Conservation (phyloP, 2,888 invertebrate species). For the Toxonevra muliebris region DNA sequence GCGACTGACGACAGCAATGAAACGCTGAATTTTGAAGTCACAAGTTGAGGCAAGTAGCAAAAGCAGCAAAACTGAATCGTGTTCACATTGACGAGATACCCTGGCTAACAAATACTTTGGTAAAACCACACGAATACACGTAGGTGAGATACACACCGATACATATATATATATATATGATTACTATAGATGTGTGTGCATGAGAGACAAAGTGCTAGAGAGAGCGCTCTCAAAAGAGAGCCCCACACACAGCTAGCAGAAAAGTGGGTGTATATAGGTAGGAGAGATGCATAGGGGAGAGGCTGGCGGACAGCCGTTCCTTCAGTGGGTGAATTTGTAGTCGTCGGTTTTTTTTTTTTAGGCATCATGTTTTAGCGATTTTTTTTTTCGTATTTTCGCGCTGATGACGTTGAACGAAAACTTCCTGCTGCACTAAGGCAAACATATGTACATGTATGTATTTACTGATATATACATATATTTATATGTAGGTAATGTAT, state of each 20-base stretch:
- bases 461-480: constrained; percentile 32
- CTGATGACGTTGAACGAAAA: constrained; percentile 22
- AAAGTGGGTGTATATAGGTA: background rate
- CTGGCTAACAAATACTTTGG: background rate
- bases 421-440: constrained; percentile 20
- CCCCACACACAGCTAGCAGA: background rate
- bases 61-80: constrained; percentile 23
- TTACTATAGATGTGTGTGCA: too few relatives aligned
- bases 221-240: constrained; percentile 1
- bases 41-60: too few relatives aligned
- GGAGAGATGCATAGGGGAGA: background rate
- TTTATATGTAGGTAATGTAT: constrained; percentile 6
- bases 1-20: constrained; percentile 46
- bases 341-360: background rate
- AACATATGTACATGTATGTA: constrained; percentile 14
- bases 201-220: background rate
- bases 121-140: constrained; percentile 26
- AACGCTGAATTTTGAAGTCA: too few relatives aligned
- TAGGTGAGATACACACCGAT: constrained; percentile 5
- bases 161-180: too few relatives aligned
- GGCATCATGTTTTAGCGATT: background rate
- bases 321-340: background rate
- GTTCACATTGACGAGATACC: constrained; percentile 20
- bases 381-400: background rate
- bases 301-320: background rate